These are phyloP conservation scores for Emmelina monodactyla DNA, from an alignment of 2,888 invertebrate species.

Conservation along the genomic window DNA sequence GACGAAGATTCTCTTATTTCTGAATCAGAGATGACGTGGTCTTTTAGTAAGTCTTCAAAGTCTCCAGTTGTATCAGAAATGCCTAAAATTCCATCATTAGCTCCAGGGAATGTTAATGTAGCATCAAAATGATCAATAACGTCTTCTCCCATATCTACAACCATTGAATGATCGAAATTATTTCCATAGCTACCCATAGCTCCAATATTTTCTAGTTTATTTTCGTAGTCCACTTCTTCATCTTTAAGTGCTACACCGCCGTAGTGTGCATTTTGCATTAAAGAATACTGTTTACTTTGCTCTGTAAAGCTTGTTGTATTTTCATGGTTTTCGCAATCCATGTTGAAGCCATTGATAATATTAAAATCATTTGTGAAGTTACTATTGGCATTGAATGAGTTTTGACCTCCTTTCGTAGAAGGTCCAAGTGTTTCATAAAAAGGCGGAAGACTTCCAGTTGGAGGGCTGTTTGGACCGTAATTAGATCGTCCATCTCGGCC, in stretches of 20 bases:
- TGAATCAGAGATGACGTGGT: constrained; percentile 70
- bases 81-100: constrained; percentile 81
- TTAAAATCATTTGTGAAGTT: constrained; percentile 73
- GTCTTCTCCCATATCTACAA: constrained; percentile 81
- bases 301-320: constrained; percentile 53
- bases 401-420: constrained; percentile 76
- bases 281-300: constrained; percentile 77
- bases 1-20: constrained; percentile 77
- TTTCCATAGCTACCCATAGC: constrained; percentile 66
- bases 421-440: constrained; percentile 82
- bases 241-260: constrained; percentile 78
- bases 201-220: constrained; percentile 76
- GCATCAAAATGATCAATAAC: constrained; percentile 86
- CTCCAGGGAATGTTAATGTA: constrained; percentile 79
- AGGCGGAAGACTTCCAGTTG: constrained; percentile 86
- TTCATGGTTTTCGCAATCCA: constrained; percentile 80
- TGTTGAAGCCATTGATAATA: constrained; percentile 74
- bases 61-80: constrained; percentile 84
- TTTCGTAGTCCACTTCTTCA: constrained; percentile 81
- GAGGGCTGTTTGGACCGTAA: constrained; percentile 88
- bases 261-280: constrained; percentile 84
- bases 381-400: constrained; percentile 73
- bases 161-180: constrained; percentile 81
- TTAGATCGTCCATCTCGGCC: constrained; percentile 85
- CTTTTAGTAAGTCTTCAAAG: constrained; percentile 76